Base-by-base conservation (phyloP, 1,140 invertebrate species). In the Drosophila guanche region DNA sequence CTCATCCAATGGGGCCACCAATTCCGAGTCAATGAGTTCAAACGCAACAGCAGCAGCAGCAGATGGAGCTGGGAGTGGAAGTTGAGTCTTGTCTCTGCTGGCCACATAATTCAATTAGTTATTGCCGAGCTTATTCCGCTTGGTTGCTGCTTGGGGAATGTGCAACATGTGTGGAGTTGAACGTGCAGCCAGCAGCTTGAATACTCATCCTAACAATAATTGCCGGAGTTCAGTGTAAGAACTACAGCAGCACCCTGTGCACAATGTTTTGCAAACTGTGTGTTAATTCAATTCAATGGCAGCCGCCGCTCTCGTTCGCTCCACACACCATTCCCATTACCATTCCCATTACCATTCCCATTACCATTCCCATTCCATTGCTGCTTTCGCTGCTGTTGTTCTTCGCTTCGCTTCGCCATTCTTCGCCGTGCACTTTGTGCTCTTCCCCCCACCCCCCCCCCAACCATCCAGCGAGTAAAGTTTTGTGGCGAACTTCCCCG, bases 101-200 rank as follows among this genome's bases (percentile, higher is more conserved):
- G 50, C 81, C 58, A 60, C 80, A 84, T 84, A 84, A 84, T 84
- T 84, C 69, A 84, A 84, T 77, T 85, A 76, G 80, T 73, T 85
- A 62, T 65, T 63, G 79, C 66, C 51, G 40, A 73, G 76, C 65
- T 67, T 53, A 54, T 52, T 67, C 12, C n/a, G 23, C 61, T 22
- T 23, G 14, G 23, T 7, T 29, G 47, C 12, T 14, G 12, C 69
- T 66, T 59, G 42, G 43, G 65, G 42, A 14, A 41, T 47, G 58
- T 37, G 46, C 50, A 74, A 74, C 71, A 54, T 58, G 33, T 62
- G 65, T 45, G 76, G 50, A 20, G 22, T 48, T 20, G 16, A 37
- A n/a, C n/a, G n/a, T n/a, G n/a, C n/a, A n/a, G n/a, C n/a, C 25
- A 4, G 23, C 8, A 20, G 16, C 16, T 20, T 0, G 16, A 20